Evolutionary conservation across 2,113 vertebrate genomes (phyloP).

Genomic region (Xiphias gladius): DNA sequence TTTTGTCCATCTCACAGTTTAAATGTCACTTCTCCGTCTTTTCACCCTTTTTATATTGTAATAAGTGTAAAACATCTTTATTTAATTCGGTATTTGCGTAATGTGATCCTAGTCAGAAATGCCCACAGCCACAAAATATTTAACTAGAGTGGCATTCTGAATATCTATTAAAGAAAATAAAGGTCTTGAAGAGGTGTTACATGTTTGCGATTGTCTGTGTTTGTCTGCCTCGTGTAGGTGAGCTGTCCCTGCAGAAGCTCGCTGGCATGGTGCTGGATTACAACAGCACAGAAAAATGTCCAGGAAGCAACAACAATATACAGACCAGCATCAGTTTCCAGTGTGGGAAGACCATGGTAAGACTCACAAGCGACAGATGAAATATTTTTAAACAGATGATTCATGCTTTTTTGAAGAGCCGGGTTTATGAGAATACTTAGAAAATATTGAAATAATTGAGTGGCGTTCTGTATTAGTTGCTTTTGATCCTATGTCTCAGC

Average conservation of each 20-base stretch:
- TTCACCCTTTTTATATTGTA: background rate
- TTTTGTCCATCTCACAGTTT: too few relatives aligned
- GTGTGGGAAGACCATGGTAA: slow-evolving; percentile 96
- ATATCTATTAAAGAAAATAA: background rate
- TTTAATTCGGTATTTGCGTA: too few relatives aligned
- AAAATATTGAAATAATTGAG: too few relatives aligned
- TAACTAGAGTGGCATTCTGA: background rate
- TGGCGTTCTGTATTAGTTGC: too few relatives aligned
- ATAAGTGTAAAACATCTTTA: too few relatives aligned
- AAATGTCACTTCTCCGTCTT: too few relatives aligned
- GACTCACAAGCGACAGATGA: slow-evolving; percentile 36
- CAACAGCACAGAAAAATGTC: slow-evolving; percentile 82
- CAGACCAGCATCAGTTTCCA: slow-evolving; percentile 93
- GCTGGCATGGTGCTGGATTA: slow-evolving; percentile 86
- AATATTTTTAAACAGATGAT: background rate
- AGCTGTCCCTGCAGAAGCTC: slow-evolving; percentile 73
- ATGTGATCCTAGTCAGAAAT: background rate
- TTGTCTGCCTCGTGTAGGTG: slow-evolving; percentile 83
- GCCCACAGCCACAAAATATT: background rate
- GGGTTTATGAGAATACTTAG: too few relatives aligned
- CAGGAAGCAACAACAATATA: slow-evolving; percentile 67
- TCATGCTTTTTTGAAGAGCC: too few relatives aligned
- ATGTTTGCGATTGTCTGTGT: background rate
- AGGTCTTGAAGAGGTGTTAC: background rate
- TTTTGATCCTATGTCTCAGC: too few relatives aligned